Base-by-base conservation (phyloP, 2,888 invertebrate species). In the Desoria tigrina region DNA sequence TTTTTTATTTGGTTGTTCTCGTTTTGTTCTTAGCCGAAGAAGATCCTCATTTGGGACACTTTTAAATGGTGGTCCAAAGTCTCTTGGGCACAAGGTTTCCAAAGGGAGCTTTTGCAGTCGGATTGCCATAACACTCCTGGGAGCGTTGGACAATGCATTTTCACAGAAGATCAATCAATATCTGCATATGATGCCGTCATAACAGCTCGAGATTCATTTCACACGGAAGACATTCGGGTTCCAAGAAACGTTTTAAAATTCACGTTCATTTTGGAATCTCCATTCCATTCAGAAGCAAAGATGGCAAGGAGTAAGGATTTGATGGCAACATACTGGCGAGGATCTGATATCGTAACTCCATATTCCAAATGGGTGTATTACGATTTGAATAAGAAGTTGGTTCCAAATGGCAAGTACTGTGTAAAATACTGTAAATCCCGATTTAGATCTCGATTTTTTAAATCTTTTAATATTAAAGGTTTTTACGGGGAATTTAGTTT, bases 211-310 rank as follows among this genome's bases (percentile, higher is more conserved):
- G 72, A 72, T 51, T 57, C 63, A 27, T 72, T 72, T 53, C 72
- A 72, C 53, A 60, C 64, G 14, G 58, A 61, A 60, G 61, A 51
- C 55, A 61, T 72, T 16, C 21, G 16, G 4, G 69, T 69, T 58
- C 68, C 72, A n/a, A 21, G 57, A 24, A 54, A 69, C n/a, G 66
- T 66, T 9, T 53, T 69, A 26, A 69, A 69, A 55, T 65, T 74
- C 64, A 66, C 70, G 58, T 72, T 72, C 59, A 70, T 74, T 42
- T 56, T 74, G n/a, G 74, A 74, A 53, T 74, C 74, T 42, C 74
- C 74, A 9, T 71, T 67, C 45, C 71, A 69, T 51, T 70, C 72
- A 1, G 61, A 55, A 23, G 69, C 65, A 28, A 28, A 28, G 11
- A 66, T 74, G 32, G n/a, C 21, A 6, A 24, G 69, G 28, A 24